Conservation (phyloP, 37 sponge, comb jelly and placozoan species). For the Cladorhizidae sp. region DNA sequence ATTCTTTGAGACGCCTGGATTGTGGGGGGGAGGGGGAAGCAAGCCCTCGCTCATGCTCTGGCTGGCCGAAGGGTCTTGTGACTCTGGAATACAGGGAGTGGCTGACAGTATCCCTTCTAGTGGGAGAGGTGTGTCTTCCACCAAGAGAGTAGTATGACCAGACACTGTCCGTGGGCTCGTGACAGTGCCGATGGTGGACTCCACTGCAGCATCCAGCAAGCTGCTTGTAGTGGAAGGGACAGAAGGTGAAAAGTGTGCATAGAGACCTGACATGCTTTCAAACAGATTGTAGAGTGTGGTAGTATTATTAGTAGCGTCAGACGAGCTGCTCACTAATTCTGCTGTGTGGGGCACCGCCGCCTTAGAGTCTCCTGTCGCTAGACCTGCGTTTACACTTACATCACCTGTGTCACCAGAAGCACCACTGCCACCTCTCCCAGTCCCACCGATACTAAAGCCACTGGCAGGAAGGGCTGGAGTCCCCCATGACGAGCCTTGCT, state of each 20-base stretch:
- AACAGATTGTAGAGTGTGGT: not conserved
- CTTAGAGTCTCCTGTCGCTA: slow-evolving; percentile 10
- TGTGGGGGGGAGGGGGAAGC: not conserved
- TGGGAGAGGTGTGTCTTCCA: not conserved
- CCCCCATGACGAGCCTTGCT: not conserved
- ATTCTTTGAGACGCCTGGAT: not conserved
- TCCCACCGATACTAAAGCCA: not conserved
- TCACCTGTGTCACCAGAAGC: too few relatives aligned
- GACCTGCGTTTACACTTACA: too few relatives aligned
- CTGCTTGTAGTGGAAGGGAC: not conserved
- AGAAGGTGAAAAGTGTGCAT: slow-evolving; percentile 1
- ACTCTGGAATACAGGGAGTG: too few relatives aligned
- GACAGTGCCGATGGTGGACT: not conserved
- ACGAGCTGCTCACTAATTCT: slow-evolving; percentile 11
- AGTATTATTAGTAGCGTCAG: not conserved
- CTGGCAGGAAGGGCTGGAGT: not conserved
- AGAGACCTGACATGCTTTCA: not conserved
- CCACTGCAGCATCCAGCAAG: slow-evolving; percentile 39
- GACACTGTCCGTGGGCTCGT: not conserved
- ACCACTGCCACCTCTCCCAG: not conserved
- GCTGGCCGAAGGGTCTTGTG: too few relatives aligned
- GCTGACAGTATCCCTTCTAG: not conserved
- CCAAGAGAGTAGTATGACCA: not conserved
- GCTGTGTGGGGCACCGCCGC: slow-evolving; percentile 21
- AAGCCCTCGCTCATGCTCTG: not conserved